Base-by-base conservation (phyloP, 2,888 invertebrate species). In the Spisula solida region DNA sequence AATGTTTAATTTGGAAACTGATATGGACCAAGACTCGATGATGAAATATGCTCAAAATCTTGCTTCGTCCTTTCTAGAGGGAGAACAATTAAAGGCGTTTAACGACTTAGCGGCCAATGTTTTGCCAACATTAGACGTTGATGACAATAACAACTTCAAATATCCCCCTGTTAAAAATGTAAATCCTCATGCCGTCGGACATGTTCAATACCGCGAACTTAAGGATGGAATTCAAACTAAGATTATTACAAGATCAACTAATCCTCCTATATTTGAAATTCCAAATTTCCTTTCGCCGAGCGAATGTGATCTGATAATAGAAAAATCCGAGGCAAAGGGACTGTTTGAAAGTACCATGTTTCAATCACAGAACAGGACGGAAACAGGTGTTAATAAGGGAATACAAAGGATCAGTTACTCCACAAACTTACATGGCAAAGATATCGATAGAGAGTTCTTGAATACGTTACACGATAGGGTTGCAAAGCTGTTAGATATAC, bases 231-330 rank as follows among this genome's bases (percentile, higher is more conserved):
- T 60, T 4, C 34, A 56, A 48, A 82, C 85, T 12, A 82, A 78
- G 16, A 16, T 90, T 0, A 85, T 80, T 41, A 87, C 90, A 10
- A 60, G 48, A 34, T 55, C 90, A 55, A 29, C 48, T 0, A 66
- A 88, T n/a, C 90, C 90, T 0, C 85, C 87, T 20, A 20, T 90
- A 31, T 90, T 88, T 85, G 90, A 88, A 88, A 90, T 90, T 31
- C 88, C 86, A 48, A 78, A 87, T 48, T 90, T 90, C 79, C 25
- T 90, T 25, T 56, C 87, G 0, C 82, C 31, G 47, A 82, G 86
- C 4, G 87, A 90, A 16, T 90, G 90, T 82, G 87, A 90, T 70
- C 82, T 47, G 31, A 90, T 90, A 10, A 82, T 90, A 56, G 82
- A 85, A 60, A 85, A 79, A 70, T 48, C 85, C 0, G 78, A 25